phyloP scores from a whole-genome alignment of 2,797 vertebrate genomes.

The Chelidonichthys spinosus region DNA sequence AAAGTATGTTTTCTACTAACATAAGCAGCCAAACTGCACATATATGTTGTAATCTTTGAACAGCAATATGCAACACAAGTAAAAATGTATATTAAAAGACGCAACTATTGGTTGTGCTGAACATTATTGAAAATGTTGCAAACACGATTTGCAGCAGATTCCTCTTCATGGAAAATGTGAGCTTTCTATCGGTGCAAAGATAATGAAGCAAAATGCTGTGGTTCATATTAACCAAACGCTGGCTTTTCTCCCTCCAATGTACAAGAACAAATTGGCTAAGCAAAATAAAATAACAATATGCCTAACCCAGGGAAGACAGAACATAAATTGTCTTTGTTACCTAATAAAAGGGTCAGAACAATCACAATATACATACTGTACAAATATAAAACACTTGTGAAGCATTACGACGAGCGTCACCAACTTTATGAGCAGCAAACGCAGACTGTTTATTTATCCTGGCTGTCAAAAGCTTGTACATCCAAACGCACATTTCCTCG shows the following conservation, averaged over 20 bases:
- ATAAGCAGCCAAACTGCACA: conserved; percentile 16
- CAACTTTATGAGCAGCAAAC: conserved; percentile 30
- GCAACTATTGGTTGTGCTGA: background rate
- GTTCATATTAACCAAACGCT: conserved; percentile 12
- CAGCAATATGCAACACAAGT: conserved; percentile 1
- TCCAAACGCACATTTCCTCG: conserved; percentile 19
- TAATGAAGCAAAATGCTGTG: conserved; percentile 14
- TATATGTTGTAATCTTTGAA: conserved; percentile 20
- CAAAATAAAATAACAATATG: conserved; percentile 15
- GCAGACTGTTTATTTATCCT: conserved; percentile 13
- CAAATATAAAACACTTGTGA: conserved; percentile 44
- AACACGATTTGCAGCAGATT: conserved; percentile 1
- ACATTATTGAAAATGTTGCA: background rate
- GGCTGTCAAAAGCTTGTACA: conserved; percentile 22
- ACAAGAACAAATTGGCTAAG: conserved; percentile 14
- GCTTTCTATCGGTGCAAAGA: conserved; percentile 19
- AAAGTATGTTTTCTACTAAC: conserved; percentile 10
- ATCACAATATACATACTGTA: conserved; percentile 47
- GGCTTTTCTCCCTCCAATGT: conserved; percentile 1
- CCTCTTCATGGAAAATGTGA: background rate
- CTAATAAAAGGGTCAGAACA: conserved; percentile 33
- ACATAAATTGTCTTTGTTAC: conserved; percentile 18
- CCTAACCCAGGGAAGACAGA: conserved; percentile 15
- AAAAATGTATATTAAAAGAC: conserved; percentile 5
- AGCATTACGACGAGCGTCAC: conserved; percentile 1